Conservation (phyloP, 2,797 vertebrate species). For the Platyrinchus mystaceus region DNA sequence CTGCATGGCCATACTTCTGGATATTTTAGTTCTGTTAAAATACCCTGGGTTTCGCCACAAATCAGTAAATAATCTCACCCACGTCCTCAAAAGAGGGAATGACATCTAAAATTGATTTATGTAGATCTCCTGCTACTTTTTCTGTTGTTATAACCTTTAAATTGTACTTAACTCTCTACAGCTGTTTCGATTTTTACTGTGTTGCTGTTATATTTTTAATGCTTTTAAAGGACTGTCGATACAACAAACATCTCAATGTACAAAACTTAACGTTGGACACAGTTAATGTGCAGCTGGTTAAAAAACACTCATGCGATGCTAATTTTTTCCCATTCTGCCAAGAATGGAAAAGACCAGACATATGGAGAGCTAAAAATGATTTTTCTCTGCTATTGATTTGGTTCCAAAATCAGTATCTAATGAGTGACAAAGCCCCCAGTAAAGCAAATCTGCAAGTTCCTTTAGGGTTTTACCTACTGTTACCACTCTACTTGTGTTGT, state of each 20-base stretch:
- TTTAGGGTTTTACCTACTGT: not conserved
- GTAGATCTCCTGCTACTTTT: not conserved
- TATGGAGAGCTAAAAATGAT: conserved; percentile 50
- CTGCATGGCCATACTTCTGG: not conserved
- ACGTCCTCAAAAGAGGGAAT: not conserved
- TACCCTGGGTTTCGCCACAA: not conserved
- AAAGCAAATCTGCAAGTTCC: not conserved
- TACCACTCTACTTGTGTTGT: not conserved
- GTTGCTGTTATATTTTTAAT: not conserved
- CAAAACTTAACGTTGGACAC: not conserved
- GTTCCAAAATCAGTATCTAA: not conserved
- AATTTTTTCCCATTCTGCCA: conserved; percentile 16
- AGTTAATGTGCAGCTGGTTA: conserved; percentile 30
- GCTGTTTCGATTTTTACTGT: conserved; percentile 8
- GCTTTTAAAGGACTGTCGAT: conserved; percentile 1
- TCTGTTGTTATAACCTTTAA: conserved; percentile 17
- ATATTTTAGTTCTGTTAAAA: not conserved
- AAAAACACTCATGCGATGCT: conserved; percentile 19
- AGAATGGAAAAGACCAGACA: conserved; percentile 22
- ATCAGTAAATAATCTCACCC: not conserved
- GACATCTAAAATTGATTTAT: conserved; percentile 14
- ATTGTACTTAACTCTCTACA: not conserved
- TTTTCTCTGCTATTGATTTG: conserved; percentile 28
- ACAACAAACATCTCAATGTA: conserved; percentile 16
- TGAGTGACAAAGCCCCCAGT: not conserved